phyloP scores from a whole-genome alignment of 2,888 invertebrate species.

The Alloscopus bannaensis region DNA sequence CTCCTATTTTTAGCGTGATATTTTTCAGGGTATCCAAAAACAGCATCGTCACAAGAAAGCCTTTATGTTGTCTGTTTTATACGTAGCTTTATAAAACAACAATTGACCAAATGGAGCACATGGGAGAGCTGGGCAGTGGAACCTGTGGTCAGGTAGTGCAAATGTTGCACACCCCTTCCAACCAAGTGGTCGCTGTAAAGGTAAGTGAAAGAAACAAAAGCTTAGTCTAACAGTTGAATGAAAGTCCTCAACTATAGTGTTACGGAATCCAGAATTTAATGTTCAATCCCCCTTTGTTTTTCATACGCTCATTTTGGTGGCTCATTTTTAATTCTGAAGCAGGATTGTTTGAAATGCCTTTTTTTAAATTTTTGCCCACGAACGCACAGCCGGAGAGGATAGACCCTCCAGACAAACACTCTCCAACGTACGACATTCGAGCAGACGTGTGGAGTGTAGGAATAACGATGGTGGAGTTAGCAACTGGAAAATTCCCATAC shows the following conservation, averaged over 20 bases:
- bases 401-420: conserved; percentile 92
- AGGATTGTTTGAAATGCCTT: conserved; percentile 42
- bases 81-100: conserved; percentile 84
- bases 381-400: conserved; percentile 95
- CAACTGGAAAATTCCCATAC: conserved; percentile 96
- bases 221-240: too few relatives aligned
- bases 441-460: conserved; percentile 99
- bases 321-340: too few relatives aligned
- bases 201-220: conserved; percentile 78
- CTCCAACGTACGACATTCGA: conserved; percentile 98
- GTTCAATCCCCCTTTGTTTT: too few relatives aligned
- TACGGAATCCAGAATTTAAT: too few relatives aligned
- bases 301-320: too few relatives aligned
- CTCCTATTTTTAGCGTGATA: neutral
- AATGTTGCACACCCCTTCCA: conserved; percentile 92
- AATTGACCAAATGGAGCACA: conserved; percentile 88
- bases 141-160: conserved; percentile 99
- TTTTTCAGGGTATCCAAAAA: neutral
- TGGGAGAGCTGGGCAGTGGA: conserved; percentile 93
- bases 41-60: neutral
- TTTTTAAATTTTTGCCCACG: conserved; percentile 25
- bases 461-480: conserved; percentile 96
- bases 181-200: conserved; percentile 94
- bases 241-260: too few relatives aligned
- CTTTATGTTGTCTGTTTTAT: neutral